Evolutionary conservation across 1,140 invertebrate species (phyloP).

Genomic region (Drosophila varians): DNA sequence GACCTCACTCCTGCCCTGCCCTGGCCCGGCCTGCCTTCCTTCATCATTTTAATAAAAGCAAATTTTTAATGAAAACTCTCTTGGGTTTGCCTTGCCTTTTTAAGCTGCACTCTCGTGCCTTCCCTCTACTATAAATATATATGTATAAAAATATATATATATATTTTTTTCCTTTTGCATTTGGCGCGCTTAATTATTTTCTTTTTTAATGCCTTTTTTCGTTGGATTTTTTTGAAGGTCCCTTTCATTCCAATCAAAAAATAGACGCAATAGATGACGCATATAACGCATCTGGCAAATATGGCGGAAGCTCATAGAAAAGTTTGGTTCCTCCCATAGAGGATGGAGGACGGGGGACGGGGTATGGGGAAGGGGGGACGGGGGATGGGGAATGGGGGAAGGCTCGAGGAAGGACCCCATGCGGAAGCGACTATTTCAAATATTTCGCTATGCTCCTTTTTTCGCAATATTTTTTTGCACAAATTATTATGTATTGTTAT

Average conservation of each 20-base stretch:
- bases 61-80: conserved; percentile 62
- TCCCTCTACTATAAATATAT: too few relatives aligned
- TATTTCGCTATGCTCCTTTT: conserved; percentile 30
- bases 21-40: background rate
- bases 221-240: conserved; percentile 23
- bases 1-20: background rate
- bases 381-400: too few relatives aligned
- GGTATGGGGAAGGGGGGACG: too few relatives aligned
- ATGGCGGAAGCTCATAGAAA: conserved; percentile 18
- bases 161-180: conserved; percentile 32
- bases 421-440: conserved; percentile 74
- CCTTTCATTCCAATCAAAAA: conserved; percentile 49
- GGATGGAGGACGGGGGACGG: too few relatives aligned
- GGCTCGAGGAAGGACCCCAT: too few relatives aligned
- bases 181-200: conserved; percentile 44
- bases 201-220: conserved; percentile 12
- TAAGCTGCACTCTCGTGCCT: background rate
- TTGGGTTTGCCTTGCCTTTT: conserved; percentile 27
- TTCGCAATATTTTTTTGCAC: conserved; percentile 67
- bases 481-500: conserved; percentile 81
- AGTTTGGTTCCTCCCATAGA: background rate
- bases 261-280: conserved; percentile 77
- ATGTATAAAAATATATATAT: background rate
- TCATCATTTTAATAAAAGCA: conserved; percentile 48
- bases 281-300: conserved; percentile 64